A percentile compares a stretch with the other conserved stretches of the same genome.
These are phyloP conservation scores for Myxocyprinus asiaticus DNA, from an alignment of 2,113 vertebrate species.

Conservation along the genomic window DNA sequence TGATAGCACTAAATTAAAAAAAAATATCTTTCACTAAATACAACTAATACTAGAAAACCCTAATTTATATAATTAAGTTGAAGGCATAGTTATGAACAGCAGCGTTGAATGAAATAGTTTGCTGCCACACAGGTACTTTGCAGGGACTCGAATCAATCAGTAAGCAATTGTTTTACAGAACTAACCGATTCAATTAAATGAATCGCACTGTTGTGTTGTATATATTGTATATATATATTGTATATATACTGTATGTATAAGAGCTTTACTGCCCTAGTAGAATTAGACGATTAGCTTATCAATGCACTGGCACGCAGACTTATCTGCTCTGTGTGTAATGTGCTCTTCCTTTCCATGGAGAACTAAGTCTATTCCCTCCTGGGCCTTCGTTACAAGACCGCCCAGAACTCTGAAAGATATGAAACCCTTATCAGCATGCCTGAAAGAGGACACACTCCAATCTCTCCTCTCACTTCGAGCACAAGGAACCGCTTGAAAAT, in stretches of 20 bases:
- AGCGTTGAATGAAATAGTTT: too few species aligned
- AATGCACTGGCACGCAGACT: conserved; percentile 50
- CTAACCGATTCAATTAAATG: too few species aligned
- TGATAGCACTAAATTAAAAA: too few species aligned
- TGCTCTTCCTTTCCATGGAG: conserved; percentile 48
- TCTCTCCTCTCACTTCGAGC: neutral
- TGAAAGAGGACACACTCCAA: conserved; percentile 44
- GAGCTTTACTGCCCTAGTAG: conserved; percentile 31
- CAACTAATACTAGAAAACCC: too few species aligned
- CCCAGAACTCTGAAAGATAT: conserved; percentile 48
- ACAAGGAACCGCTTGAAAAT: conserved; percentile 5
- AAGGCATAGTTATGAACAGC: too few species aligned
- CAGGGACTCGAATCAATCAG: too few species aligned
- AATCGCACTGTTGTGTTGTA: too few species aligned
- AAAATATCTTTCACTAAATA: too few species aligned
- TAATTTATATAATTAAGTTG: too few species aligned
- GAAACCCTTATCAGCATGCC: conserved; percentile 48
- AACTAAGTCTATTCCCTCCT: conserved; percentile 59
- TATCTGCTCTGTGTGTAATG: conserved; percentile 71
- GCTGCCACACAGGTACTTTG: too few species aligned
- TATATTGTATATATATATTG: neutral
- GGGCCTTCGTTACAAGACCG: conserved; percentile 53
- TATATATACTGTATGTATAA: conserved; percentile 9
- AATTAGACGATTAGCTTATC: conserved; percentile 70
- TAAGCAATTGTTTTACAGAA: too few species aligned